Evolutionary conservation across 2,888 invertebrate genomes (phyloP).

Genomic region (Peribatodes rhomboidaria): DNA sequence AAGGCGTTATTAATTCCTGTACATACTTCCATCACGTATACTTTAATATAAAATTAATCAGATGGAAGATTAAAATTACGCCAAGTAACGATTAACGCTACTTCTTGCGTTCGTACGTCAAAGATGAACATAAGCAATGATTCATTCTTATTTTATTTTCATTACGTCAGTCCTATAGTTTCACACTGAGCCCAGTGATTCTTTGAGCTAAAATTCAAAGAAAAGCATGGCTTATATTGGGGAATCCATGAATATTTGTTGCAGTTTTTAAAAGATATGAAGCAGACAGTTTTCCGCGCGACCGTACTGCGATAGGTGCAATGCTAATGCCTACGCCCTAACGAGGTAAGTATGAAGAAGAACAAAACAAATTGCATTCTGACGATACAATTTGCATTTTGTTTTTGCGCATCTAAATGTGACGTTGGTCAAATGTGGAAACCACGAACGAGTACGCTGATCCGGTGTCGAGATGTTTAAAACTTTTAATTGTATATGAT

Average conservation of each 20-base stretch:
- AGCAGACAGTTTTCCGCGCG: conserved; percentile 70
- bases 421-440: background rate
- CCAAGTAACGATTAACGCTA: background rate
- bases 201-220: conserved; percentile 63
- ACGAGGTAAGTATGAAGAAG: conserved; percentile 74
- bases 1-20: background rate
- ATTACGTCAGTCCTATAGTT: conserved; percentile 44
- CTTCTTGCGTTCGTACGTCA: background rate
- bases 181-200: conserved; percentile 59
- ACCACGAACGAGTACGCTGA: background rate
- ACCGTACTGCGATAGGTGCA: conserved; percentile 68
- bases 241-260: conserved; percentile 86
- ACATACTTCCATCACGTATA: conserved; percentile 10
- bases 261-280: conserved; percentile 83
- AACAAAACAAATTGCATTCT: conserved; percentile 38
- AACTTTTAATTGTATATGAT: background rate
- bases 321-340: conserved; percentile 57
- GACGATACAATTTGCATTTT: conserved; percentile 32
- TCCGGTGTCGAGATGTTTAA: background rate
- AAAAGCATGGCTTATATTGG: conserved; percentile 73
- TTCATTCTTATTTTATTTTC: conserved; percentile 27
- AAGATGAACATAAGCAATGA: background rate
- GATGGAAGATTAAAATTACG: background rate
- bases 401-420: conserved; percentile 15
- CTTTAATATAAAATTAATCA: background rate